These are phyloP conservation scores for Spea hammondii DNA, from an alignment of 2,797 vertebrate genomes.

Conservation along the genomic window DNA sequence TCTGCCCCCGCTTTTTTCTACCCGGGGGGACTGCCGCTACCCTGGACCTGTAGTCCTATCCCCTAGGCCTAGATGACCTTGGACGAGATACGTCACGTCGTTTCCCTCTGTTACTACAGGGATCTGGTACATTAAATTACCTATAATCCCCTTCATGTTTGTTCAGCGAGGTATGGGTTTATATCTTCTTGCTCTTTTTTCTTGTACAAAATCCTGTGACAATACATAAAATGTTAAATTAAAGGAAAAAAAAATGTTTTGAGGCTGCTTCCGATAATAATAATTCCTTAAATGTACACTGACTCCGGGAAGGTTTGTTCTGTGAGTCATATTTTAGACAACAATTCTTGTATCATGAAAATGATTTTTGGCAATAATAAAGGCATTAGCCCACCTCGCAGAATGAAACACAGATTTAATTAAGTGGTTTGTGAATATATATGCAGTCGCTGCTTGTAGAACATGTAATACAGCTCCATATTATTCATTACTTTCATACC, in stretches of 20 bases:
- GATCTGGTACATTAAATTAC: too few relatives aligned
- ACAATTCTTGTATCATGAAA: constrained; percentile 17
- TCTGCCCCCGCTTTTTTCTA: too few relatives aligned
- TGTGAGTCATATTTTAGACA: not conserved
- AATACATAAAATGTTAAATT: not conserved
- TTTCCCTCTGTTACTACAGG: too few relatives aligned
- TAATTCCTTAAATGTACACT: not conserved
- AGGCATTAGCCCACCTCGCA: constrained; percentile 8
- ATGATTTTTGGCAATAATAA: constrained; percentile 3
- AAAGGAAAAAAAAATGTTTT: too few relatives aligned
- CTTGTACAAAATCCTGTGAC: not conserved
- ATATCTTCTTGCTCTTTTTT: not conserved
- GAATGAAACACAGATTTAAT: constrained; percentile 20
- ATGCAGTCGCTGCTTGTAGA: not conserved
- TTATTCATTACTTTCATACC: not conserved
- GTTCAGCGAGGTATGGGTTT: not conserved
- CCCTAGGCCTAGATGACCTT: too few relatives aligned
- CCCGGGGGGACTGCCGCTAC: too few relatives aligned
- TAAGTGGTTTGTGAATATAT: constrained; percentile 11
- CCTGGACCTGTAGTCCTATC: too few relatives aligned
- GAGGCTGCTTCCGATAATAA: not conserved
- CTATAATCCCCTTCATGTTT: not conserved
- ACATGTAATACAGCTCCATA: constrained; percentile 11
- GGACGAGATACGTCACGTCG: too few relatives aligned
- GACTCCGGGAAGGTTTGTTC: not conserved